Base-by-base conservation (phyloP, 2,113 vertebrate species). In the Peromyscus polionotus region DNA sequence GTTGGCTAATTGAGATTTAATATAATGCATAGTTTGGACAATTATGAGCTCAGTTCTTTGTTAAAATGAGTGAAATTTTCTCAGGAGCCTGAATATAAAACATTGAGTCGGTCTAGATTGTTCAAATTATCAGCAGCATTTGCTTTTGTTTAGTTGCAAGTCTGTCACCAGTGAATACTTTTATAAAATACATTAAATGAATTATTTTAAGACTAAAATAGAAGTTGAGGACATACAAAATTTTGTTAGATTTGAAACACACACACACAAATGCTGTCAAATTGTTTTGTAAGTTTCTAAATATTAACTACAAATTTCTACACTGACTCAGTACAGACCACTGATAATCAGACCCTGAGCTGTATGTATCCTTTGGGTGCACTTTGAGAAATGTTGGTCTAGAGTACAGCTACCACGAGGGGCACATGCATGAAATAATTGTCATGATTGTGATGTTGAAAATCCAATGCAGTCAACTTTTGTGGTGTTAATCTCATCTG, bases 181-280 rank as follows among this genome's bases (percentile, higher is more conserved):
- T 75, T 81, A 94, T 86, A 77, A 92, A 95, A 86, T 70, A 61
- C 10, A 70, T 75, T 80, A 91, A 83, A 68, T 92, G 10, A 96
- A 91, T 92, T 76, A 11, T 20, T 90, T 7, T 77, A 95, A 72
- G 70, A 92, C 3, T 51, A 17, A 89, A 88, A 90, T 90, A 54
- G 51, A 95, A 59, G 85, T 63, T 48, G 67, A 94, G 86, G 48
- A 28, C 4, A 24, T 57, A 26, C 0, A 83, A 17, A 13, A 45
- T 73, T 89, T 20, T 31, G 28, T 84, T 91, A 65, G 31, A 80
- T 80, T 97, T 73, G 89, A 16, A 75, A 90, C 54, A 81, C 36
- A 91, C 3, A 68, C 45, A 68, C 45, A 68, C 87, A 93, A 85
- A 24, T 61, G 36, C 12, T 87, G 1, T 91, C 26, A 65, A 63